Base-by-base conservation (phyloP, 2,113 vertebrate species). In the Chionomys nivalis region DNA sequence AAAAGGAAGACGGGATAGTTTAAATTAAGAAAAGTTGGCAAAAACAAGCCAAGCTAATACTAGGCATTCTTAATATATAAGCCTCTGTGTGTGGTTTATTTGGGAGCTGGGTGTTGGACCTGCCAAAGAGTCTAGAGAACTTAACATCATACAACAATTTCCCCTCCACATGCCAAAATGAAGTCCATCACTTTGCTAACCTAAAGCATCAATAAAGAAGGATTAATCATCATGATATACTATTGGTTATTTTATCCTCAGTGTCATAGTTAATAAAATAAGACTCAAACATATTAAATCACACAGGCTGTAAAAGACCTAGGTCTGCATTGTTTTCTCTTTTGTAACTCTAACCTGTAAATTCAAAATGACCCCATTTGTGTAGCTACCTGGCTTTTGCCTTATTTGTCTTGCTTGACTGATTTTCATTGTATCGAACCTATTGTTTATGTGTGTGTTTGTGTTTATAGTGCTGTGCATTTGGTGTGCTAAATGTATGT, bases 281-380 rank as follows among this genome's bases (percentile, higher is more conserved):
- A 39, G 72, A 79, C 89, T 72, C 52, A 87, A 87, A 94, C 68
- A 76, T 70, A 49, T 39, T 76, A 73, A 95, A 36, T 68, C 36
- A 63, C 3, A 52, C 52, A 70, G 8, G 24, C 24, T 63, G 31
- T 83, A n/a, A 83, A 83, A n/a, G 5, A 55, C 36, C 36, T 72
- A 70, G 68, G 12, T 28, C 39, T 91, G 88, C 72, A 73, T 73
- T 73, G 39, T 24, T 73, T 42, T 73, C n/a, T 73, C 72, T 73
- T 39, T 23, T 73, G 72, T 24, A 73, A 73, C 39, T 73, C n/a
- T 73, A 9, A 73, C 11, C 21, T 24, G n/a, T 73, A 73, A 73
- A 73, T 42, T 39, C 85, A 77, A 47, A 44, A 77, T 77, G 13
- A 14, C 12, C 47, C 28, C 26, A 77, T 47, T 28, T 72, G 47